These are phyloP conservation scores for Imbricaverruca yamaguchii DNA, from an alignment of 2,888 invertebrate species.

Conservation along the genomic window DNA sequence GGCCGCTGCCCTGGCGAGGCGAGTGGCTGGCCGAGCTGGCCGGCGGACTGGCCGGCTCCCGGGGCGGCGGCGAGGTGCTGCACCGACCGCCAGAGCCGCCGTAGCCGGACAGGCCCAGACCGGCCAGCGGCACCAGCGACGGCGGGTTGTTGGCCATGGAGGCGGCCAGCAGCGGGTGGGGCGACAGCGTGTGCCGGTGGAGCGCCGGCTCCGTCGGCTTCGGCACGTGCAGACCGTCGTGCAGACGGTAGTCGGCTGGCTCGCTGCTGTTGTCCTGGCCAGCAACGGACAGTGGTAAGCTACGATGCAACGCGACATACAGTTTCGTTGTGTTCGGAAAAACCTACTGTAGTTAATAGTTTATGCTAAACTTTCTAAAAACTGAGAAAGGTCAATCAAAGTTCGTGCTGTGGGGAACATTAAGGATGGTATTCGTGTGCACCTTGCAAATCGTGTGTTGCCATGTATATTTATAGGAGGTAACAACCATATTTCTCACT, in stretches of 20 bases:
- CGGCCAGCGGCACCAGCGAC: slow-evolving; percentile 17
- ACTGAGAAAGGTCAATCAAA: no score
- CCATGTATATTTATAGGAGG: no score
- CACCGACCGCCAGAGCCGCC: not conserved
- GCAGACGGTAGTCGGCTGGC: not conserved
- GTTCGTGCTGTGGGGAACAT: no score
- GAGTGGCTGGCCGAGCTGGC: not conserved
- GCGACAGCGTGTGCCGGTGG: slow-evolving; percentile 6
- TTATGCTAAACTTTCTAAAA: no score
- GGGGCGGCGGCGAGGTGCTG: not conserved
- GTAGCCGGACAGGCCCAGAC: not conserved
- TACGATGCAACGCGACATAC: no score
- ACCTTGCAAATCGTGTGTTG: no score
- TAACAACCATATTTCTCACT: no score
- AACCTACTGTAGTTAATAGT: no score
- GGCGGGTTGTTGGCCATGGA: slow-evolving; percentile 16
- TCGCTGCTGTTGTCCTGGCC: not conserved
- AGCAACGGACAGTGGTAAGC: no score
- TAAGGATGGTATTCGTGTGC: no score
- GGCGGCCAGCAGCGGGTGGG: slow-evolving; percentile 19
- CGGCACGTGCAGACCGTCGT: not conserved
- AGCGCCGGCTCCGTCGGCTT: not conserved
- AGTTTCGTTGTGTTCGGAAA: no score
- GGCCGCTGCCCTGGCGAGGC: not conserved
- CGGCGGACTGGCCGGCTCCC: not conserved